Conservation (phyloP, 2,113 vertebrate genomes). For the Megaceryle torquata region DNA sequence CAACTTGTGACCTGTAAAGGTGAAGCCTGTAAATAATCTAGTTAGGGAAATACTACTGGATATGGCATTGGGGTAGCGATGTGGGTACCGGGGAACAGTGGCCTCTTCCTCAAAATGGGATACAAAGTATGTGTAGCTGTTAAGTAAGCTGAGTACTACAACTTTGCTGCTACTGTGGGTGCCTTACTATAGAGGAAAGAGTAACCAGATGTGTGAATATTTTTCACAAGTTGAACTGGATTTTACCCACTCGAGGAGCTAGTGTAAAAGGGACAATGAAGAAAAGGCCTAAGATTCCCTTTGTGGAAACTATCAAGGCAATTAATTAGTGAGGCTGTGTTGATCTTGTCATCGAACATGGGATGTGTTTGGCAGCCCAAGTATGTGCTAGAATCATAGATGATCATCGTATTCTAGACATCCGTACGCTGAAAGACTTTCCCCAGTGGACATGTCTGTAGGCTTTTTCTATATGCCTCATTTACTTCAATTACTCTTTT, state of each 20-base stretch:
- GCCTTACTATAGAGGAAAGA: not conserved
- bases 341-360: not conserved
- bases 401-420: not conserved
- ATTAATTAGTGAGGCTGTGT: not conserved
- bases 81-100: fast-evolving
- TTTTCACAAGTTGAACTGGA: not conserved
- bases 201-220: not conserved
- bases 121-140: not conserved
- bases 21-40: not conserved
- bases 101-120: not conserved
- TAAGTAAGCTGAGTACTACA: not conserved
- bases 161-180: not conserved
- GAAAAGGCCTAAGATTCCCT: not conserved
- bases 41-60: fast-evolving
- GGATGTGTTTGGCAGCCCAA: not conserved
- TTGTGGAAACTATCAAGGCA: not conserved
- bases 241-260: not conserved
- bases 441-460: not conserved
- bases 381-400: not conserved
- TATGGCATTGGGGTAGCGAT: too few relatives aligned
- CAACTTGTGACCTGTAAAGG: not conserved
- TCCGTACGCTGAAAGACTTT: not conserved
- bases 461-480: not conserved
- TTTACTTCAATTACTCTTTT: conserved; percentile 12
- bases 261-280: not conserved